Percentiles rank a stretch among this genome's conserved stretches.
Evolutionary conservation across 2,113 vertebrate genomes (phyloP).

Genomic region (Pitta sordida): DNA sequence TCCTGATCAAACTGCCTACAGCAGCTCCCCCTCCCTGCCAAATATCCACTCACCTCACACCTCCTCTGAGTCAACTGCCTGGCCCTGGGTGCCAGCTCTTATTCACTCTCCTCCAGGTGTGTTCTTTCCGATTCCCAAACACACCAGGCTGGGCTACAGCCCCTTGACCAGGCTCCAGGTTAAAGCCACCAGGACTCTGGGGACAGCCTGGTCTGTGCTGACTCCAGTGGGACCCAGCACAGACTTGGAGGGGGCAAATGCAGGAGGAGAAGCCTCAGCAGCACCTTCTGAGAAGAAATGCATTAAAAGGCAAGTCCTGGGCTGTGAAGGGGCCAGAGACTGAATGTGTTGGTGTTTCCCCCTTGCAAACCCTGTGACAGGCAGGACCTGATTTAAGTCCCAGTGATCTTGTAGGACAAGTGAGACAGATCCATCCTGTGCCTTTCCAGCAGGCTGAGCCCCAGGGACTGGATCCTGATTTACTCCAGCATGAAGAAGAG

Average conservation of each 20-base stretch:
- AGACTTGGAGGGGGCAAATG: not conserved
- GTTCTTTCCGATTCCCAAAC: not conserved
- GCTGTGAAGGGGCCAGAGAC: not conserved
- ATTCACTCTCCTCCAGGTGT: not conserved
- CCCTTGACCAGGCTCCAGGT: not conserved
- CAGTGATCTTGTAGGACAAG: not conserved
- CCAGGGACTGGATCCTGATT: not conserved
- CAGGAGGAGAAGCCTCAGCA: not conserved
- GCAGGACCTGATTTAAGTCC: not conserved
- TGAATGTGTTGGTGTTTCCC: not conserved
- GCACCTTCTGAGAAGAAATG: not conserved
- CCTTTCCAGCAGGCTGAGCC: not conserved
- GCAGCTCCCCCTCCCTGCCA: not conserved
- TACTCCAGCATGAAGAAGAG: not conserved
- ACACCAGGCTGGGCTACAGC: not conserved
- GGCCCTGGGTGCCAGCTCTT: not conserved
- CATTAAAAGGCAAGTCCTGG: not conserved
- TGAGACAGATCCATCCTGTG: not conserved
- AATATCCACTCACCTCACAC: not conserved
- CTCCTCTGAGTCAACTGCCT: not conserved
- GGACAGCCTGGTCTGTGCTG: not conserved
- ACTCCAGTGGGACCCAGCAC: not conserved
- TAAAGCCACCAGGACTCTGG: not conserved
- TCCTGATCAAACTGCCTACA: not conserved
- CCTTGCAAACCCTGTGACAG: not conserved